Evolutionary conservation across 2,113 vertebrate genomes (phyloP).

Genomic region (Ptychochromis oligacanthus): DNA sequence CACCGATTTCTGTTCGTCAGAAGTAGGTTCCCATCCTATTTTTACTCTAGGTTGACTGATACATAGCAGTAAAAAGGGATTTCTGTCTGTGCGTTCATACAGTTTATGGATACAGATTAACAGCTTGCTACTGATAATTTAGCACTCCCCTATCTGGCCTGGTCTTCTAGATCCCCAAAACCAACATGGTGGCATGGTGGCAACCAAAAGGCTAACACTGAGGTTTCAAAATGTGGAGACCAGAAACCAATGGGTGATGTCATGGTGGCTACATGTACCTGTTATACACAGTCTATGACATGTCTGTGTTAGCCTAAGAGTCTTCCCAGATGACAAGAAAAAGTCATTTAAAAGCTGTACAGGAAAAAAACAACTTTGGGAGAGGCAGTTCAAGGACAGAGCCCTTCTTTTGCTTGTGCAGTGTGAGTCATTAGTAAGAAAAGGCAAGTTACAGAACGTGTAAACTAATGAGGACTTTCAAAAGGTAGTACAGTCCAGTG

Average conservation of each 20-base stretch:
- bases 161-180: too few species aligned
- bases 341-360: background rate
- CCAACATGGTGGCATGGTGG: too few species aligned
- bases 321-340: too few species aligned
- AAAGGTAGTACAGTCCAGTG: background rate
- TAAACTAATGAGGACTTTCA: background rate
- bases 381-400: background rate
- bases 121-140: background rate
- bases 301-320: background rate
- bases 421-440: background rate
- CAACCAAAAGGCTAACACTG: too few species aligned
- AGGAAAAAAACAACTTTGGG: background rate
- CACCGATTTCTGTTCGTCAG: background rate
- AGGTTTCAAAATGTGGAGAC: background rate
- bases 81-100: background rate
- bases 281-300: background rate
- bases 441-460: background rate
- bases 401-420: background rate
- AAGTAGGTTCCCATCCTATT: background rate
- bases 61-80: background rate
- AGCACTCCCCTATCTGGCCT: background rate
- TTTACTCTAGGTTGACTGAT: background rate
- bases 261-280: background rate
- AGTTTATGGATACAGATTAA: background rate
- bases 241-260: background rate